These are phyloP conservation scores for Dolichoris vasculosae DNA, from an alignment of 1,140 invertebrate genomes.

Conservation along the genomic window DNA sequence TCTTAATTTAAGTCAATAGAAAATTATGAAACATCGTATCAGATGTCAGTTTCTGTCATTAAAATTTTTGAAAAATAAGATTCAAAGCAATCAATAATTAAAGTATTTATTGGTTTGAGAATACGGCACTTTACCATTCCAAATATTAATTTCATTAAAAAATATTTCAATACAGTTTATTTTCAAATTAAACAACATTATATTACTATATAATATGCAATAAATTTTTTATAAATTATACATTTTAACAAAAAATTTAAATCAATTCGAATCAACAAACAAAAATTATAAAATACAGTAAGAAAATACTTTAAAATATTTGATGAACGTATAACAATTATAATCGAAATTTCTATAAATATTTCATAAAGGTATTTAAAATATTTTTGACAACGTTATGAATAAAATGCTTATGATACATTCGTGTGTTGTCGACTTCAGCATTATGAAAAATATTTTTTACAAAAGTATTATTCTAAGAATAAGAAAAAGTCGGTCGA, in stretches of 20 bases:
- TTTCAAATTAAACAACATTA: too few species aligned
- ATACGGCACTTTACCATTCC: too few species aligned
- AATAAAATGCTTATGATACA: not conserved
- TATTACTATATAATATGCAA: too few species aligned
- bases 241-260: not conserved
- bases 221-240: not conserved
- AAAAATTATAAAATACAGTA: not conserved
- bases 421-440: not conserved
- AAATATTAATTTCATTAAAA: too few species aligned
- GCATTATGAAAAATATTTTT: not conserved
- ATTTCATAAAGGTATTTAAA: not conserved
- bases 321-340: not conserved
- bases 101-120: too few species aligned
- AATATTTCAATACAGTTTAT: too few species aligned
- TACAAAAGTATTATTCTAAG: not conserved
- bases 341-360: not conserved
- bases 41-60: too few species aligned
- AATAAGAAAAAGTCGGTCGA: not conserved
- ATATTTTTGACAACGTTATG: not conserved
- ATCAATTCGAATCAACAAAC: not conserved
- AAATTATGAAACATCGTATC: too few species aligned
- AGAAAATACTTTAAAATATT: not conserved
- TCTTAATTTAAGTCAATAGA: too few species aligned
- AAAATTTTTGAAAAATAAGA: too few species aligned
- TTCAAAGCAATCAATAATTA: too few species aligned